Evolutionary conservation across 1,140 invertebrate species (phyloP), one percentile per base, ranked within the genome.

Genomic region (Acarapis woodi): DNA sequence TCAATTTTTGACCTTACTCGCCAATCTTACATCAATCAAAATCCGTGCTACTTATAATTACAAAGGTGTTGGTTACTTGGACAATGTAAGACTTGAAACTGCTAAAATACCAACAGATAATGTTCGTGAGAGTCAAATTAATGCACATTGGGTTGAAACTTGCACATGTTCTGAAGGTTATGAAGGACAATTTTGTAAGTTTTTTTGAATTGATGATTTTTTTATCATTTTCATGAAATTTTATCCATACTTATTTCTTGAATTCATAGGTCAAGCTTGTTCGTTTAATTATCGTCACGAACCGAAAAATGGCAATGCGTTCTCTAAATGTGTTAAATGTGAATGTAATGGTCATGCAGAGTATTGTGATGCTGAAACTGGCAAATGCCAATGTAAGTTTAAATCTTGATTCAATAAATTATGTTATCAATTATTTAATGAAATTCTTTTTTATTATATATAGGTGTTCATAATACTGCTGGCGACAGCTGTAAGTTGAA

Each of bases 401-500:
- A 6, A 9, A 42, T 6, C 6, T 37, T 4, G 4, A 4, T 36
- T 21, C 12, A 32, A 31, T 41, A 42, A 38, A 35, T 28, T 30
- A 16, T 20, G 20, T 42, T 40, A 9, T 30, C 19, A 12, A 23
- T 40, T 19, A 20, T n/a, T n/a, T n/a, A n/a, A n/a, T n/a, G n/a
- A n/a, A n/a, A n/a, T n/a, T n/a, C n/a, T n/a, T n/a, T n/a, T n/a
- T n/a, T n/a, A 37, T 67, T 74, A 40, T 97, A 88, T 61, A 88
- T 88, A 48, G 97, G 93, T 53, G 68, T 85, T 46, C 73, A 97
- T 54, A 88, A 96, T 50, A 97, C 93, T 0, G 71, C 71, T 18
- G 90, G 93, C 8, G 74, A 79, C 36, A 87, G 87, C 51, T 97
- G 88, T 52, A n/a, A n/a, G n/a, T n/a, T n/a, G n/a, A n/a, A n/a